phyloP scores from a whole-genome alignment of 2,888 invertebrate genomes.

The Troilus luridus region DNA sequence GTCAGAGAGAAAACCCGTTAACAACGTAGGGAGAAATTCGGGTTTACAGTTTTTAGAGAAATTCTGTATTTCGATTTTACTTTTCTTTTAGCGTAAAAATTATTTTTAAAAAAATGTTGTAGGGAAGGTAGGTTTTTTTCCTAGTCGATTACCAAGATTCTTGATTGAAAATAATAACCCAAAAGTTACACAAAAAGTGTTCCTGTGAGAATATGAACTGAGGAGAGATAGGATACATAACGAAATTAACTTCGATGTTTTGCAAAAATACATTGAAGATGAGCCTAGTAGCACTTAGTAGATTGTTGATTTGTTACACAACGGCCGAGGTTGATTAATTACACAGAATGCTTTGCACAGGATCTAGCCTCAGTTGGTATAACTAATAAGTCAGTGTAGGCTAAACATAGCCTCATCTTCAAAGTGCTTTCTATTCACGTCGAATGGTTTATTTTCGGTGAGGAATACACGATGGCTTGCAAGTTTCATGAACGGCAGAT shows the following conservation, averaged over 20 bases:
- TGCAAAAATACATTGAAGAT: not conserved
- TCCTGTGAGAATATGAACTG: too few relatives aligned
- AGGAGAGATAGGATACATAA: not conserved
- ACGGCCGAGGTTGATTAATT: not conserved
- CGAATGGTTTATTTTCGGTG: not conserved
- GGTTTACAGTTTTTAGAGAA: too few relatives aligned
- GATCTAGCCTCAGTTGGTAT: not conserved
- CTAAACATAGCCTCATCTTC: conserved; percentile 14
- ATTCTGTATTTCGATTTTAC: too few relatives aligned
- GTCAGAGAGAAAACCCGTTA: too few relatives aligned
- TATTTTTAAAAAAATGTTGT: too few relatives aligned
- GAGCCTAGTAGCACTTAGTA: not conserved
- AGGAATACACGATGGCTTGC: not conserved
- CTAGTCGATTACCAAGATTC: too few relatives aligned
- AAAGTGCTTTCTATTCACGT: not conserved
- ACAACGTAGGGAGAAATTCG: too few relatives aligned
- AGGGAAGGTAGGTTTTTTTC: too few relatives aligned
- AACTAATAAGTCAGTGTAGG: not conserved
- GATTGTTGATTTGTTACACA: conserved; percentile 16
- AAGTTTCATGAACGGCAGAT: not conserved
- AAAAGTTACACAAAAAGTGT: too few relatives aligned
- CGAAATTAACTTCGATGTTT: not conserved
- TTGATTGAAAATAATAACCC: too few relatives aligned
- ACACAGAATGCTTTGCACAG: not conserved
- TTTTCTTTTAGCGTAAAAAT: too few relatives aligned